Percentiles rank a stretch among this genome's conserved stretches.
These are phyloP conservation scores for Amphiprion clarkii DNA, from an alignment of 2,797 vertebrate species.

Conservation along the genomic window DNA sequence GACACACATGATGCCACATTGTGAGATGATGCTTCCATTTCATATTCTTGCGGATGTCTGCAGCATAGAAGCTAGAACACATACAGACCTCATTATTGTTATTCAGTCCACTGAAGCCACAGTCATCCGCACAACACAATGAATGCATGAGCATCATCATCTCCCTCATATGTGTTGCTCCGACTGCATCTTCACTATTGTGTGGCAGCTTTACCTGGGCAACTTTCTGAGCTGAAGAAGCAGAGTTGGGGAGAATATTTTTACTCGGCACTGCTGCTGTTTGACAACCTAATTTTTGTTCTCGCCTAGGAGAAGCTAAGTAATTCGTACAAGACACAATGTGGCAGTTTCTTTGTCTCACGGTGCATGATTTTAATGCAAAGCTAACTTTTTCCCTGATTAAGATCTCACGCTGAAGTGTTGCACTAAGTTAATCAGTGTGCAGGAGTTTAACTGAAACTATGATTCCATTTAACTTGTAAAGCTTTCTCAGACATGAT, in stretches of 20 bases:
- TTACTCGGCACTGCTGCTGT: neutral
- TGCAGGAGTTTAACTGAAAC: too few species aligned
- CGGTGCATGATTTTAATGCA: neutral
- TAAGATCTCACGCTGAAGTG: too few species aligned
- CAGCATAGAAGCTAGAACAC: neutral
- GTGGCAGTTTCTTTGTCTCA: neutral
- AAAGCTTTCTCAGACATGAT: too few species aligned
- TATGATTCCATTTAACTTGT: too few species aligned
- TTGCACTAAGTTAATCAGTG: too few species aligned
- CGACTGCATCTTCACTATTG: neutral
- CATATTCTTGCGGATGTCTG: neutral
- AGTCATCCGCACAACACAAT: constrained; percentile 1
- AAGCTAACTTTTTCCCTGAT: neutral
- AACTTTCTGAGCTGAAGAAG: constrained; percentile 3
- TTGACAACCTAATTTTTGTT: constrained; percentile 10
- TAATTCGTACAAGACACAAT: neutral
- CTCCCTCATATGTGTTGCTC: neutral
- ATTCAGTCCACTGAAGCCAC: neutral
- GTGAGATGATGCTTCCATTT: neutral
- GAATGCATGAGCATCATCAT: neutral
- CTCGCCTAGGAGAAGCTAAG: neutral
- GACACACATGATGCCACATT: neutral
- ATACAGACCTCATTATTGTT: neutral
- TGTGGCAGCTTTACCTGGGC: neutral
- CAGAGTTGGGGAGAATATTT: neutral